Percentiles rank a stretch among this genome's conserved stretches.
Conservation (phyloP, 2,888 invertebrate species). For the Dione juno region DNA sequence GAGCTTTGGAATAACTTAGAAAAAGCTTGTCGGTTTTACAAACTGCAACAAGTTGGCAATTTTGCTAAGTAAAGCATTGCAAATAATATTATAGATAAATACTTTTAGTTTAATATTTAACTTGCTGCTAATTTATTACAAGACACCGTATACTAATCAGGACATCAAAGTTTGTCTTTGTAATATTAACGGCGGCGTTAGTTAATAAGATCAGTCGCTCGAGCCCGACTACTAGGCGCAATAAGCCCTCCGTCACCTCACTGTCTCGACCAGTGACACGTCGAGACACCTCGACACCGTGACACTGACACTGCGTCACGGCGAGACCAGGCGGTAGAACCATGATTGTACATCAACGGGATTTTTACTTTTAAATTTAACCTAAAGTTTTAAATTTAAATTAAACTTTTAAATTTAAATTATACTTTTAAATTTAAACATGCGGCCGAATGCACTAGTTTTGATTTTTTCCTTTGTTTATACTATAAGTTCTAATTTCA, state of each 20-base stretch:
- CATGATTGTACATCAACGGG: no score
- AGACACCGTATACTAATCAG: neutral
- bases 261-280: neutral
- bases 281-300: neutral
- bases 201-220: neutral
- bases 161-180: neutral
- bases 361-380: no score
- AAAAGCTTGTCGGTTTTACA: neutral
- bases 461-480: no score
- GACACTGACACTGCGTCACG: neutral
- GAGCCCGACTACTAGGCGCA: neutral
- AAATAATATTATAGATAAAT: no score
- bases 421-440: no score
- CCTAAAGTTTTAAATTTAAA: no score
- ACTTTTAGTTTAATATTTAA: neutral
- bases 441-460: no score
- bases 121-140: neutral
- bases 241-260: conserved; percentile 4
- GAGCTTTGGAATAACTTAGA: neutral
- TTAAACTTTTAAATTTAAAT: no score
- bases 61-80: no score
- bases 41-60: neutral
- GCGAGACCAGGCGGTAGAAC: neutral
- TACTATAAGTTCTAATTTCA: no score
- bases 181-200: neutral